Evolutionary conservation across 1,140 invertebrate genomes (phyloP).

Genomic region (Ephestia elutella): DNA sequence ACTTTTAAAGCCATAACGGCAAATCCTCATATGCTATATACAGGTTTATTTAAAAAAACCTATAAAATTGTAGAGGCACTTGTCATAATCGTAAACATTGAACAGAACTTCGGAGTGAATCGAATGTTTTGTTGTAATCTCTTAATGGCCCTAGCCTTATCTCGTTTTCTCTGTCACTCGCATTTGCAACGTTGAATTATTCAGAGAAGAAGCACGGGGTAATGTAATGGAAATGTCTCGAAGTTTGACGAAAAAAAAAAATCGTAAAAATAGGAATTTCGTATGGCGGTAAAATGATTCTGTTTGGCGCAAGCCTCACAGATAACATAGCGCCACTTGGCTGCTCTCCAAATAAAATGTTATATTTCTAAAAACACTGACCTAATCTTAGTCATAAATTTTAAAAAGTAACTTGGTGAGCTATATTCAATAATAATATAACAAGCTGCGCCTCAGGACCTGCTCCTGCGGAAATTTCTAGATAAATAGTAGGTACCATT

Average conservation of each 20-base stretch:
- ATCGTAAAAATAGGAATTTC: neutral
- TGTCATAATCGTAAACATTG: no score
- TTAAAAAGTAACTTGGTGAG: neutral
- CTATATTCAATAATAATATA: neutral
- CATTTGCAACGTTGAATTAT: constrained; percentile 29
- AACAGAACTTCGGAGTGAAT: neutral
- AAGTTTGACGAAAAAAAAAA: constrained; percentile 24
- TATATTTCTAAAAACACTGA: constrained; percentile 27
- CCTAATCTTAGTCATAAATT: neutral
- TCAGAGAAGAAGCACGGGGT: constrained; percentile 20
- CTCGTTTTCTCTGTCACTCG: constrained; percentile 22
- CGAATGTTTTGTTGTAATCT: constrained; percentile 31
- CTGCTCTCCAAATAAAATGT: constrained; percentile 31
- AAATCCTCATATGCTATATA: no score
- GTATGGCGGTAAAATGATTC: constrained; percentile 6
- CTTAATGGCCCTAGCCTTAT: constrained; percentile 28
- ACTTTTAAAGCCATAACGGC: no score
- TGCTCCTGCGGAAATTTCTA: no score
- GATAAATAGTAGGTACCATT: no score
- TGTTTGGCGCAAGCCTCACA: constrained; percentile 10
- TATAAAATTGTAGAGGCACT: neutral
- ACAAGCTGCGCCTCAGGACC: no score
- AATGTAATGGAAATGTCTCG: constrained; percentile 35
- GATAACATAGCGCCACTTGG: constrained; percentile 37
- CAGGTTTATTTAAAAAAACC: neutral